phyloP scores from a whole-genome alignment of 2,888 invertebrate genomes.

The Phengaris arion region DNA sequence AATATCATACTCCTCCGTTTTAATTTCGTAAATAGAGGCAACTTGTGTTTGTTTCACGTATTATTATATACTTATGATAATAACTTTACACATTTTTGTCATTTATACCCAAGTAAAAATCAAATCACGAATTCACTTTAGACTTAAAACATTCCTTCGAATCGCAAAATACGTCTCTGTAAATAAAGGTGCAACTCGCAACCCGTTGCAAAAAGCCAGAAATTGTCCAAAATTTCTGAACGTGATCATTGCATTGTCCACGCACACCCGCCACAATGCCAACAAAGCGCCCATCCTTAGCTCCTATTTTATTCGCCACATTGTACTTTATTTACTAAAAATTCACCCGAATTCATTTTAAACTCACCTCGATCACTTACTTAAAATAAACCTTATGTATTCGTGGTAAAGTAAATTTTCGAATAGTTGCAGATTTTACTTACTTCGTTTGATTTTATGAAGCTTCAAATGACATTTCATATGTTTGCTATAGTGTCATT shows the following conservation, averaged over 20 bases:
- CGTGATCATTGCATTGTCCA: constrained; percentile 70
- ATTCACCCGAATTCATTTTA: constrained; percentile 42
- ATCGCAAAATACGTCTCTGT: constrained; percentile 54
- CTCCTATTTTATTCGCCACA: constrained; percentile 72
- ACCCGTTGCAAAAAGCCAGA: constrained; percentile 76
- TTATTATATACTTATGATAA: no score
- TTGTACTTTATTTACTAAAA: constrained; percentile 71
- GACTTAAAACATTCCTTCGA: neutral
- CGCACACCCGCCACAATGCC: constrained; percentile 75
- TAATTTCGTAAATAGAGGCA: no score
- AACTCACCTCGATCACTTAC: constrained; percentile 37
- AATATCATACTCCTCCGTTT: no score
- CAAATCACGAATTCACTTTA: no score
- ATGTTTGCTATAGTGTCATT: constrained; percentile 78
- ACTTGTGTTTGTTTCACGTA: no score
- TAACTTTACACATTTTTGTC: no score
- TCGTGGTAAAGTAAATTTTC: constrained; percentile 27
- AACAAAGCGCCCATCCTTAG: constrained; percentile 75
- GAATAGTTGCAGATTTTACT: constrained; percentile 27
- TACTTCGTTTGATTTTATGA: constrained; percentile 43
- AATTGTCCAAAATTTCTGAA: constrained; percentile 77
- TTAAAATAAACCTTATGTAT: constrained; percentile 38
- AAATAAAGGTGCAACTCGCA: constrained; percentile 76
- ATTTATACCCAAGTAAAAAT: no score
- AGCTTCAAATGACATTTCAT: constrained; percentile 61